Conservation (phyloP, 2,797 vertebrate genomes). For the Astyanax mexicanus region DNA sequence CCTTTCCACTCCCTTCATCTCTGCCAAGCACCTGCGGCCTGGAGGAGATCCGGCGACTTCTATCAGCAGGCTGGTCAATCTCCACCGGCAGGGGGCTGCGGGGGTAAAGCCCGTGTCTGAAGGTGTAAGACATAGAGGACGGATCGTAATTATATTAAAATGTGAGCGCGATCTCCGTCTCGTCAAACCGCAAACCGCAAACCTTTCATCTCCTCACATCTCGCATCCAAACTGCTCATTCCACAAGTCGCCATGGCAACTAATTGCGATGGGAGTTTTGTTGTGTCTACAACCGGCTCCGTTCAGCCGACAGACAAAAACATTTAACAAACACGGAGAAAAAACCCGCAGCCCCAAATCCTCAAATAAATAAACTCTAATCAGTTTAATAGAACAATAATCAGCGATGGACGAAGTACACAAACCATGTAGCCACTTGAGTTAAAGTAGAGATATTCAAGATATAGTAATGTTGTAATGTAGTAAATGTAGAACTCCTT, state of each 20-base stretch:
- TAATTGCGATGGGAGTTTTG: slow-evolving; percentile 5
- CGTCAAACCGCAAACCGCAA: slow-evolving; percentile 4
- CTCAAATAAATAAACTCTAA: neutral
- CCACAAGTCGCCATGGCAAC: slow-evolving; percentile 26
- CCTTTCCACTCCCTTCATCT: slow-evolving; percentile 1
- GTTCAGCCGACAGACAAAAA: neutral
- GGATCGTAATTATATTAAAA: slow-evolving; percentile 25
- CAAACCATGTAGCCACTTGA: too few relatives aligned
- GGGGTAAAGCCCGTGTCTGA: neutral
- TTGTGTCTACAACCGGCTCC: neutral
- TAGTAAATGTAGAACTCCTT: too few relatives aligned
- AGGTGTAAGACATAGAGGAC: neutral
- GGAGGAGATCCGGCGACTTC: slow-evolving; percentile 1
- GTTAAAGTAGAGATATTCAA: too few relatives aligned
- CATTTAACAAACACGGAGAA: neutral
- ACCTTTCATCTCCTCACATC: neutral
- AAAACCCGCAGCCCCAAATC: neutral
- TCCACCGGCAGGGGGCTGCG: neutral
- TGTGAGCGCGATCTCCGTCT: neutral
- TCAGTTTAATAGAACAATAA: neutral
- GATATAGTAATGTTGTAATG: too few relatives aligned
- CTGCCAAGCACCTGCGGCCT: slow-evolving; percentile 4
- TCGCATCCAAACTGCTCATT: neutral
- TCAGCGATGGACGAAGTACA: too few relatives aligned
- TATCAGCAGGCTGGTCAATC: neutral